Conservation (phyloP, 1,140 invertebrate species). For the Ceratitis capitata region DNA sequence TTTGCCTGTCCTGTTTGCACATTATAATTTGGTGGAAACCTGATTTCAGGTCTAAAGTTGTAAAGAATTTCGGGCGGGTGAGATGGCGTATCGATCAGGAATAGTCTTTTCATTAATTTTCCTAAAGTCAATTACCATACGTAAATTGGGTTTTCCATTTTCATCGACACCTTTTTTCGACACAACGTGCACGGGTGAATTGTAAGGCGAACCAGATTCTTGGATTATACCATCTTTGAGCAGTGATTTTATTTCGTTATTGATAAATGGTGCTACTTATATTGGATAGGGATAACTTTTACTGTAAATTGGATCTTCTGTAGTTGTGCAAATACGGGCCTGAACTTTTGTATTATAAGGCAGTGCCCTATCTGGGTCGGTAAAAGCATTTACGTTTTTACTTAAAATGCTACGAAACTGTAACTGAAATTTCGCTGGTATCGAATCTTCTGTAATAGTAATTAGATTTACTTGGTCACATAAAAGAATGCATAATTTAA, state of each 20-base stretch:
- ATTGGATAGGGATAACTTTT: constrained; percentile 27
- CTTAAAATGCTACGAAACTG: neutral
- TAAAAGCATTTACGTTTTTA: constrained; percentile 24
- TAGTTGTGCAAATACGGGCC: neutral
- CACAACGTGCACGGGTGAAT: constrained; percentile 42
- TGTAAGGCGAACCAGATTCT: constrained; percentile 14
- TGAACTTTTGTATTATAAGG: constrained; percentile 13
- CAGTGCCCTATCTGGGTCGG: constrained; percentile 26
- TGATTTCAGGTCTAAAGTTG: constrained; percentile 47
- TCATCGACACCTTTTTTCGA: constrained; percentile 41
- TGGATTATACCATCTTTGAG: constrained; percentile 26
- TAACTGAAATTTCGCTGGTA: neutral
- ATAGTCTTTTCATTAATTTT: constrained; percentile 45
- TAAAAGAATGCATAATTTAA: too few species aligned
- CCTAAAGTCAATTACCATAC: constrained; percentile 36
- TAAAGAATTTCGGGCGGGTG: constrained; percentile 47
- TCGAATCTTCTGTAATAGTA: neutral
- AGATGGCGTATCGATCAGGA: constrained; percentile 46
- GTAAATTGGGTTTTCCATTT: constrained; percentile 26
- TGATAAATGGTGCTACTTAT: constrained; percentile 12
- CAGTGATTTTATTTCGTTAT: constrained; percentile 34
- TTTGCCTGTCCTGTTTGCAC: constrained; percentile 41
- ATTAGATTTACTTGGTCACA: constrained; percentile 19
- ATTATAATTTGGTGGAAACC: constrained; percentile 51
- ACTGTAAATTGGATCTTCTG: constrained; percentile 16